Base-by-base conservation (phyloP, 53 echinoderm and acorn worm species). In the Pentamera pediparva region DNA sequence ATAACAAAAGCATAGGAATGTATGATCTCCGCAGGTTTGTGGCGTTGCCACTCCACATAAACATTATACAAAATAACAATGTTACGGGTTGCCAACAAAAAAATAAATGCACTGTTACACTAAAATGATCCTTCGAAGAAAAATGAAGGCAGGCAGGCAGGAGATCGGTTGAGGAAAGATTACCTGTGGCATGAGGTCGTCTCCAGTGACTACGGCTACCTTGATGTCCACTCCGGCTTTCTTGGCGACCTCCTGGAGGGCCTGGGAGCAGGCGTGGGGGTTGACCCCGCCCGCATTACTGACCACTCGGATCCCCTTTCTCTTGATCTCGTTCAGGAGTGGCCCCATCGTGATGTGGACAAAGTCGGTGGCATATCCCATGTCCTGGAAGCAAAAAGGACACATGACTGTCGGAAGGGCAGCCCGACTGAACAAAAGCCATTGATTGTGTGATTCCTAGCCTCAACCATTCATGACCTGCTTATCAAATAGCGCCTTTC, bases 241-340 rank as follows among this genome's bases (percentile, higher is more conserved):
- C 86, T 95, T 95, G 20, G 96, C 96, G 17, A 82, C 83, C 59
- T 91, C 83, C 61, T 82, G 79, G 37, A 95, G 40, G 35, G 96
- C 96, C 37, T 40, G 51, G 19, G 85, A 86, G 55, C 96, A 95
- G 13, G 91, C 76, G 18, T 72, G 83, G 2, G 91, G 96, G 75
- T 95, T 95, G 54, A 95, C 79, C 13, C 96, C 96, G 6, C 96
- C 96, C 1, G 96, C 87, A 49, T 95, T 95, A 80, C 96, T 95
- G 29, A 95, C 80, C 24, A 95, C 96, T 37, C 83, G 85, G 32
- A 95, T 89, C n/a, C 96, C 96, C 62, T 83, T 74, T 72, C 77
- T 79, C 75, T 91, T 95, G 49, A 95, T 91, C 26, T 95, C 90
- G 13, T 61, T 80, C 39, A 95, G 57, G 15, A 91, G 78, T 2